Conservation (phyloP, 2,113 vertebrate species). For the Tragelaphus strepsiceros region DNA sequence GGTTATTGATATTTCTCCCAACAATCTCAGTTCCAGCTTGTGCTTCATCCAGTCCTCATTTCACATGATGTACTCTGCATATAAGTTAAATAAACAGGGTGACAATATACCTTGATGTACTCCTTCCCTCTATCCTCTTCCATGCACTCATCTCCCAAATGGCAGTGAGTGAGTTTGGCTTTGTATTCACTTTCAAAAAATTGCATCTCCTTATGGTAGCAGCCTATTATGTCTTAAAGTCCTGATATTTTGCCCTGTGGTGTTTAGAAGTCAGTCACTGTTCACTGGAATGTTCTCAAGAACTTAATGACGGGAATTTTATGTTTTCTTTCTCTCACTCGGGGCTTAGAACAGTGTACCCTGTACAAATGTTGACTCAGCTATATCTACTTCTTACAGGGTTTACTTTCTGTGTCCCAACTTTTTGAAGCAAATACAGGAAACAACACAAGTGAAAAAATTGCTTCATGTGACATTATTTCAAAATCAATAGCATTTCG, state of each 20-base stretch:
- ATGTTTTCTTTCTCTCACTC: conserved; percentile 25
- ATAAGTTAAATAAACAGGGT: not conserved
- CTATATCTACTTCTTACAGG: conserved; percentile 44
- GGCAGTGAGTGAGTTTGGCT: not conserved
- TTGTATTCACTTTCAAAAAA: not conserved
- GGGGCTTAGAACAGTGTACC: not conserved
- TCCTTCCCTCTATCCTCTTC: not conserved
- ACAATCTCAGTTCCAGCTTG: not conserved
- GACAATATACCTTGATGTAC: not conserved
- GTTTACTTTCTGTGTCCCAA: conserved; percentile 49
- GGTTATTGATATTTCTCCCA: rapidly evolving
- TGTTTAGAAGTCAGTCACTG: not conserved
- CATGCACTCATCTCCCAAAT: not conserved
- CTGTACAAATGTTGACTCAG: conserved; percentile 54
- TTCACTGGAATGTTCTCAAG: not conserved
- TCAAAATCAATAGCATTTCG: conserved; percentile 71
- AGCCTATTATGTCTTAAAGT: not conserved
- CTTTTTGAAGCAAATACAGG: conserved; percentile 54
- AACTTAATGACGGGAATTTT: conserved; percentile 34
- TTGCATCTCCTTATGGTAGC: not conserved
- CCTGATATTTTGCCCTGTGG: not conserved
- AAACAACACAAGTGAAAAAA: conserved; percentile 59
- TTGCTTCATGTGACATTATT: conserved; percentile 33
- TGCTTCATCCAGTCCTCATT: not conserved
- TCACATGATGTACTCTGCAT: not conserved